phyloP scores from a whole-genome alignment of 2,888 invertebrate genomes.

The Lepidochrysops patricia region DNA sequence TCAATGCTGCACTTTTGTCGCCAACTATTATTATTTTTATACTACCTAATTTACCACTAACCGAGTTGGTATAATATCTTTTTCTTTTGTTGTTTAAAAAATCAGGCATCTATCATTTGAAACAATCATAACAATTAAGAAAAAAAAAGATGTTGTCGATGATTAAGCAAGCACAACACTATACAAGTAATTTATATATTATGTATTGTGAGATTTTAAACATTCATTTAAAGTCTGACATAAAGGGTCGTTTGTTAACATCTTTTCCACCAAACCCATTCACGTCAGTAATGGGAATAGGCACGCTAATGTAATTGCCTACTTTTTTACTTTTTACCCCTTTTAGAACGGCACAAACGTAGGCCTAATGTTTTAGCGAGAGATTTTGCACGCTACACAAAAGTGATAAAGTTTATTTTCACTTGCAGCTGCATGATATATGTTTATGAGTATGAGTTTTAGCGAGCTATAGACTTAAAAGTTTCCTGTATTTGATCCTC shows the following conservation, averaged over 20 bases:
- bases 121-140: too few species aligned
- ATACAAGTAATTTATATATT: slow-evolving; percentile 14
- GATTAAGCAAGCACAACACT: slow-evolving; percentile 1
- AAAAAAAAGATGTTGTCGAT: not conserved
- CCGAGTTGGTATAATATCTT: too few species aligned
- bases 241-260: slow-evolving; percentile 15
- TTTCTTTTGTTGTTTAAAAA: too few species aligned
- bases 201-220: slow-evolving; percentile 16
- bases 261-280: slow-evolving; percentile 24
- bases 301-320: slow-evolving; percentile 63
- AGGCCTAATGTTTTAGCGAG: slow-evolving; percentile 4
- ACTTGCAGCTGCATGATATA: not conserved
- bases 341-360: slow-evolving; percentile 36
- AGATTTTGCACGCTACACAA: slow-evolving; percentile 25
- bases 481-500: not conserved
- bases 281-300: slow-evolving; percentile 42
- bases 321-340: slow-evolving; percentile 40
- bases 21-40: too few species aligned
- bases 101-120: too few species aligned
- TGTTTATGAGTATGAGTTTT: slow-evolving; percentile 5
- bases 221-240: slow-evolving; percentile 15
- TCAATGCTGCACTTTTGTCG: too few species aligned
- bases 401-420: slow-evolving; percentile 2
- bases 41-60: too few species aligned
- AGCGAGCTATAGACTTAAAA: slow-evolving; percentile 1